These are phyloP conservation scores for Conopomorpha cramerella DNA, from an alignment of 1,140 invertebrate genomes.

Conservation along the genomic window DNA sequence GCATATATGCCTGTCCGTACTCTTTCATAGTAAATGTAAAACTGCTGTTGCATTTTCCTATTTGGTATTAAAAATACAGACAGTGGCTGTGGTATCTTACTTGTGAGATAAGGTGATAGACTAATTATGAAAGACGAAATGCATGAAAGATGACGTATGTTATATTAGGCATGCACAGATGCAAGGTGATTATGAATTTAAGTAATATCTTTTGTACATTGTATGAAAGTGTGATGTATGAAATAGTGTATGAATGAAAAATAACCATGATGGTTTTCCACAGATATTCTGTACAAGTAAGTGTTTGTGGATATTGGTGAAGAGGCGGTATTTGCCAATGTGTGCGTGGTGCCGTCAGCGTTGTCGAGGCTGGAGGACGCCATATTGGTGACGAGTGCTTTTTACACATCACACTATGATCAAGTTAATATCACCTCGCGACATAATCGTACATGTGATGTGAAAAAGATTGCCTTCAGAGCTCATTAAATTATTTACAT, in stretches of 20 bases:
- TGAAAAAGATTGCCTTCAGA: conserved; percentile 33
- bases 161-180: conserved; percentile 58
- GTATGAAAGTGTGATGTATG: conserved; percentile 36
- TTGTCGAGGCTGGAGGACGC: conserved; percentile 40
- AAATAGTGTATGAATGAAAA: too few species aligned
- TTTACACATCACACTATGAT: conserved; percentile 29
- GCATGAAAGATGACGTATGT: conserved; percentile 47
- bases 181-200: conserved; percentile 57
- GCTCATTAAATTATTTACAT: conserved; percentile 24
- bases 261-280: too few species aligned
- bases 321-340: conserved; percentile 41
- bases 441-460: conserved; percentile 19
- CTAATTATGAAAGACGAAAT: conserved; percentile 23
- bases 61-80: conserved; percentile 60
- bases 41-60: conserved; percentile 49
- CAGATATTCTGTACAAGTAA: conserved; percentile 47
- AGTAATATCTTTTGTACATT: conserved; percentile 53
- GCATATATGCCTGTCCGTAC: conserved; percentile 40
- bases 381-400: conserved; percentile 45
- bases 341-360: conserved; percentile 32
- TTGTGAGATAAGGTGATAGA: conserved; percentile 35
- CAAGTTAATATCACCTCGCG: not conserved
- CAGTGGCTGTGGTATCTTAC: conserved; percentile 59
- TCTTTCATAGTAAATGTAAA: conserved; percentile 47
- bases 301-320: conserved; percentile 32